Evolutionary conservation across 2,797 vertebrate genomes (phyloP).

Genomic region (Okamejei kenojei): DNA sequence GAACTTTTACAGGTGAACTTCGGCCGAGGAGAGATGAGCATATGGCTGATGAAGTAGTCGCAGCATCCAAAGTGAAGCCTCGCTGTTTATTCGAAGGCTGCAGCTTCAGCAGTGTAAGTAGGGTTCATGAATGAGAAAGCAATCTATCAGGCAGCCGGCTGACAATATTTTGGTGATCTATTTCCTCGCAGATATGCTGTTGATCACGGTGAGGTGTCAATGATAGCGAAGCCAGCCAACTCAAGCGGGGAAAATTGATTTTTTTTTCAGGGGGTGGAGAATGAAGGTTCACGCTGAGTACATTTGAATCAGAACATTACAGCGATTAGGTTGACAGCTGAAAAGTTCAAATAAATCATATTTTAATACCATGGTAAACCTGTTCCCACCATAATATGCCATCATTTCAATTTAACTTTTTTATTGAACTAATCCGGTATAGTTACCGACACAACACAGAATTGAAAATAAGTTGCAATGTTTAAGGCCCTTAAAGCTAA

Average conservation of each 20-base stretch:
- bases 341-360: not conserved
- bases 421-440: not conserved
- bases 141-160: not conserved
- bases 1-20: not conserved
- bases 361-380: not conserved
- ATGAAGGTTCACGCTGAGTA: not conserved
- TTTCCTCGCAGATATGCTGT: not conserved
- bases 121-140: not conserved
- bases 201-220: not conserved
- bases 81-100: not conserved
- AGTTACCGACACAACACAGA: not conserved
- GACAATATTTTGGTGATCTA: not conserved
- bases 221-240: not conserved
- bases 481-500: not conserved
- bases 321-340: not conserved
- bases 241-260: not conserved
- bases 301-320: not conserved
- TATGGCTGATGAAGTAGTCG: not conserved
- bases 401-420: not conserved
- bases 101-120: not conserved
- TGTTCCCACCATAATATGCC: not conserved
- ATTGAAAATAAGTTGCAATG: not conserved
- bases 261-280: not conserved
- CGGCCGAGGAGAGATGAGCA: not conserved
- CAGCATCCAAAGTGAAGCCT: not conserved